Conservation (phyloP, 2,797 vertebrate genomes). For the Pipistrellus pipistrellus region DNA sequence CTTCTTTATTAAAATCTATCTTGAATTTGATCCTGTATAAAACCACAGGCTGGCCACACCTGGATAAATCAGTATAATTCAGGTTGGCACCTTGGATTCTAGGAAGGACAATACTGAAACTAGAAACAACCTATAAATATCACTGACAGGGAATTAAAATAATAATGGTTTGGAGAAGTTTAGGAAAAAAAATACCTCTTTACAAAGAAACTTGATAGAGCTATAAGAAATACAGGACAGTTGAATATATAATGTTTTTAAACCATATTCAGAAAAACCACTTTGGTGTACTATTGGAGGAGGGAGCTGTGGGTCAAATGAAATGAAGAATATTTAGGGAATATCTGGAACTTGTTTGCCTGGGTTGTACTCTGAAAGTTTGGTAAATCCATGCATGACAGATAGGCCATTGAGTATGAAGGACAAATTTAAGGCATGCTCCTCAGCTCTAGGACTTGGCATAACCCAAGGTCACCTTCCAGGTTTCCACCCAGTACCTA, state of each 20-base stretch:
- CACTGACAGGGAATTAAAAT: not conserved
- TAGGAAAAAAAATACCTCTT: not conserved
- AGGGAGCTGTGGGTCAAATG: not conserved
- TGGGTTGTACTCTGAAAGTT: slow-evolving; percentile 19
- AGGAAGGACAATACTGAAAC: not conserved
- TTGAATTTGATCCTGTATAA: not conserved
- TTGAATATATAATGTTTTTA: not conserved
- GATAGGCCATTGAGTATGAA: not conserved
- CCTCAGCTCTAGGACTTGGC: not conserved
- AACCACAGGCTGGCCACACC: not conserved
- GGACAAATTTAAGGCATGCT: not conserved
- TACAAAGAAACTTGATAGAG: not conserved
- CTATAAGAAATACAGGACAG: not conserved
- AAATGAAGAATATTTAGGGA: slow-evolving; percentile 58
- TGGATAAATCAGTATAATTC: not conserved
- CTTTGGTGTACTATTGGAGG: not conserved
- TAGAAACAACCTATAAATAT: not conserved
- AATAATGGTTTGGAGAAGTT: not conserved
- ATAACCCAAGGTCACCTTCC: not conserved
- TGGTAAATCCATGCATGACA: slow-evolving; percentile 64
- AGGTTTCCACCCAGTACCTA: not conserved
- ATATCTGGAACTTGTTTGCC: slow-evolving; percentile 68
- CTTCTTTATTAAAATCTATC: not conserved
- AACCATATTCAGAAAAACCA: not conserved
- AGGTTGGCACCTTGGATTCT: not conserved